phyloP scores from a whole-genome alignment of 2,113 vertebrate genomes.

The Glareola pratincola region DNA sequence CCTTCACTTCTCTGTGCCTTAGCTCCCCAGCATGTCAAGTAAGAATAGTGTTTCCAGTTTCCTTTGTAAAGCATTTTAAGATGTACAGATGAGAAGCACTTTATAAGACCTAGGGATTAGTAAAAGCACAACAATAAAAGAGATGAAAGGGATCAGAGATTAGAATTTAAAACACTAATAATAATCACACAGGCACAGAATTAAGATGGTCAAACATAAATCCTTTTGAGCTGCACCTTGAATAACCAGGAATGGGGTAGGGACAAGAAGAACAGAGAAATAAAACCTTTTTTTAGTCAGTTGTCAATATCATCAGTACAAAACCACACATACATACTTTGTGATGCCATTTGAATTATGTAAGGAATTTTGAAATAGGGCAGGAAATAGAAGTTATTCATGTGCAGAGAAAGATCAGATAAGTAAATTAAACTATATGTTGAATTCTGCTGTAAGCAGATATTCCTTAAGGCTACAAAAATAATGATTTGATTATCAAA shows the following conservation, averaged over 20 bases:
- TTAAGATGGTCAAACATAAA: slow-evolving; percentile 50
- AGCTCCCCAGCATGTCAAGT: background rate
- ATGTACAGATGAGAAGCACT: background rate
- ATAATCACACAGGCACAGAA: slow-evolving; percentile 24
- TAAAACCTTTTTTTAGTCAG: slow-evolving; percentile 1
- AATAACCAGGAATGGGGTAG: background rate
- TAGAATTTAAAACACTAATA: slow-evolving; percentile 55
- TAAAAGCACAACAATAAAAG: slow-evolving; percentile 40
- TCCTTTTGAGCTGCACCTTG: slow-evolving; percentile 33
- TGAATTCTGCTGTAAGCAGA: slow-evolving; percentile 64
- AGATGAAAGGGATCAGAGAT: slow-evolving; percentile 34
- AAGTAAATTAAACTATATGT: slow-evolving; percentile 69
- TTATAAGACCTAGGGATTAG: slow-evolving; percentile 27
- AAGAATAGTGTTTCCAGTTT: background rate
- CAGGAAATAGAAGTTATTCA: slow-evolving; percentile 60
- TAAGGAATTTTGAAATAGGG: slow-evolving; percentile 59
- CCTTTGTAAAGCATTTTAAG: background rate
- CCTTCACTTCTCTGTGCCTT: background rate
- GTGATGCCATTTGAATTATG: slow-evolving; percentile 53
- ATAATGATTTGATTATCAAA: slow-evolving; percentile 71
- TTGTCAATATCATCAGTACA: slow-evolving; percentile 39
- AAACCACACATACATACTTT: background rate
- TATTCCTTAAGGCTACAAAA: slow-evolving; percentile 65
- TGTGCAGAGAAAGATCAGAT: slow-evolving; percentile 59
- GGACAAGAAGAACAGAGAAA: slow-evolving; percentile 2